Evolutionary conservation across 2,113 vertebrate genomes (phyloP).

Genomic region (Setophaga petechia): DNA sequence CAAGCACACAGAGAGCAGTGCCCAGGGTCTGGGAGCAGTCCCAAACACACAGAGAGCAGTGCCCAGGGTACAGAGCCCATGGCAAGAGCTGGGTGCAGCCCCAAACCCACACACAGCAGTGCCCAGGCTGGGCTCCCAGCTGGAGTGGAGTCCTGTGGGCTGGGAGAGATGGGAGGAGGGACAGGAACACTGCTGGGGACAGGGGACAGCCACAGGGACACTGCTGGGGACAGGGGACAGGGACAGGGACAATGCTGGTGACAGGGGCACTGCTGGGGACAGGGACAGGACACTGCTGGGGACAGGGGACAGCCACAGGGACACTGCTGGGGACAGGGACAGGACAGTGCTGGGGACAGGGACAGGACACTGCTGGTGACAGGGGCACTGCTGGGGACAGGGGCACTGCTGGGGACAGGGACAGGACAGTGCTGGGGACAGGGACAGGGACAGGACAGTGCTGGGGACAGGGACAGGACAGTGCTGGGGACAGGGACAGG

Average conservation of each 20-base stretch:
- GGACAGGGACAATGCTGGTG: too few relatives aligned
- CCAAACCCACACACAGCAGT: background rate
- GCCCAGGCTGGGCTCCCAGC: background rate
- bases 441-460: background rate
- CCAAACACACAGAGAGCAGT: too few relatives aligned
- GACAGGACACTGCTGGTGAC: background rate
- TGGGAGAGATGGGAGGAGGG: background rate
- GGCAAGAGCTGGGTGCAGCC: too few relatives aligned
- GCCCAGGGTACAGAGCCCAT: too few relatives aligned
- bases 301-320: background rate
- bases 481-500: too few relatives aligned
- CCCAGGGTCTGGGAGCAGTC: too few relatives aligned
- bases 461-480: background rate
- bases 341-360: too few relatives aligned
- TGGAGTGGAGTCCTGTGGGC: background rate
- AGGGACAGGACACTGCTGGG: background rate
- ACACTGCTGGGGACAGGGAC: too few relatives aligned
- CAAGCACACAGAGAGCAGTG: too few relatives aligned
- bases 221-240: background rate
- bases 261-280: background rate
- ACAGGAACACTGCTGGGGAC: background rate
- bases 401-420: too few relatives aligned
- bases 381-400: background rate
- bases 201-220: too few relatives aligned
- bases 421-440: too few relatives aligned